Conservation (phyloP, 2,888 invertebrate genomes). For the Catocala fraxini region DNA sequence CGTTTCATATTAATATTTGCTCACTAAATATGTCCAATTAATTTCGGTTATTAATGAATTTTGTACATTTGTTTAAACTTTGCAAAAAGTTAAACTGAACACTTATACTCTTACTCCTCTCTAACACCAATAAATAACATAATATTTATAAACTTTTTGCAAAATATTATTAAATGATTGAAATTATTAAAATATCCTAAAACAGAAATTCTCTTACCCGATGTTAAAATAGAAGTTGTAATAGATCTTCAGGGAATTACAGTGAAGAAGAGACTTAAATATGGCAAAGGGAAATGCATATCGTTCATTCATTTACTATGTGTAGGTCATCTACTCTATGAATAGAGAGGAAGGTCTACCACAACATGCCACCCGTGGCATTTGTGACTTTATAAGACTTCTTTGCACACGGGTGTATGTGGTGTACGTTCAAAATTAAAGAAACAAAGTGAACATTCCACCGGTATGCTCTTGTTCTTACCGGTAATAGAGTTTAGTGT, state of each 20-base stretch:
- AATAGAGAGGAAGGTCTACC: constrained; percentile 58
- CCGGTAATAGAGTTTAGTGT: constrained; percentile 93
- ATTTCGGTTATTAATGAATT: constrained; percentile 10
- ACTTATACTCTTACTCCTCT: neutral
- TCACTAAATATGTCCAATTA: constrained; percentile 26
- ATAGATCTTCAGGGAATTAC: constrained; percentile 43
- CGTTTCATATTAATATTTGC: constrained; percentile 14
- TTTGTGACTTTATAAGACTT: constrained; percentile 33
- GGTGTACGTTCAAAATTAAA: constrained; percentile 47
- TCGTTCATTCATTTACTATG: constrained; percentile 72
- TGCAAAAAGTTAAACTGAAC: constrained; percentile 40
- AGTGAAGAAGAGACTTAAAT: constrained; percentile 57
- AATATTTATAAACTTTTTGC: constrained; percentile 40
- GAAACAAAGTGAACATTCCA: constrained; percentile 57
- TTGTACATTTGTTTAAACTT: constrained; percentile 38
- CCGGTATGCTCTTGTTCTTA: constrained; percentile 58
- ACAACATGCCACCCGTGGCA: constrained; percentile 59
- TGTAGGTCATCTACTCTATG: constrained; percentile 75
- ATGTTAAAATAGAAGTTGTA: constrained; percentile 38
- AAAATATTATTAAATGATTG: constrained; percentile 37
- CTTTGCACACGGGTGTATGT: constrained; percentile 51
- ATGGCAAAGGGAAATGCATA: constrained; percentile 71
- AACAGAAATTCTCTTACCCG: constrained; percentile 31
- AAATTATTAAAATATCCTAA: constrained; percentile 40
- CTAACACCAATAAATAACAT: neutral